Conservation (phyloP, 2,113 vertebrate species). For the Poecilia latipinna region DNA sequence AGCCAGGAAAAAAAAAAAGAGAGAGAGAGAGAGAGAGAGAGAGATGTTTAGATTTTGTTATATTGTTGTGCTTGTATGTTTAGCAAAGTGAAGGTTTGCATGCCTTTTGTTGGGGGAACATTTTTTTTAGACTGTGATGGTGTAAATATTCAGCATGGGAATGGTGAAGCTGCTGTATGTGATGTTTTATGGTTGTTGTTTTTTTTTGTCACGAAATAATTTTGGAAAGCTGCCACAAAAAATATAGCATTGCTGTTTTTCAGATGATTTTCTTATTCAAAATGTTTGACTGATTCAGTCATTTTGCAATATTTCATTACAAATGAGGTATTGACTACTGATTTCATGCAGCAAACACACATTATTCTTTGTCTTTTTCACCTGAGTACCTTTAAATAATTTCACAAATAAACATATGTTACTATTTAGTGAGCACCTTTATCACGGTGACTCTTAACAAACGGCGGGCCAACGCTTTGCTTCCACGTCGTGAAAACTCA, state of each 20-base stretch:
- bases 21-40: conserved; percentile 41
- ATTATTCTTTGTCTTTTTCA: background rate
- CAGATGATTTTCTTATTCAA: background rate
- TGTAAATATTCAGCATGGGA: conserved; percentile 7
- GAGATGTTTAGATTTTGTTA: conserved; percentile 59
- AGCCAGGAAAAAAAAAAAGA: conserved; percentile 40
- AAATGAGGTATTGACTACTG: background rate
- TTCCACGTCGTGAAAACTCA: background rate
- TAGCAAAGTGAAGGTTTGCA: conserved; percentile 48
- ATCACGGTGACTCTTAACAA: background rate
- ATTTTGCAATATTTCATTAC: background rate
- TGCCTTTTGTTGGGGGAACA: conserved; percentile 35
- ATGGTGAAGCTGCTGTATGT: conserved; percentile 17
- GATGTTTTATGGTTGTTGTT: background rate
- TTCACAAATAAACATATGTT: background rate
- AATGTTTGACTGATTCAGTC: background rate
- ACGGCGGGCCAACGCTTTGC: background rate
- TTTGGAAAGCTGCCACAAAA: background rate
- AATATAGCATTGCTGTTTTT: background rate
- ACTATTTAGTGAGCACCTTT: background rate
- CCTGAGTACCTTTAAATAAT: no score
- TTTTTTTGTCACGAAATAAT: background rate
- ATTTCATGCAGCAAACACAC: background rate
- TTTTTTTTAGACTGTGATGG: conserved; percentile 17
- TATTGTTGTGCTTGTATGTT: conserved; percentile 46